Percentiles rank a stretch among this genome's conserved stretches.
Evolutionary conservation across 2,797 vertebrate species (phyloP).

Genomic region (Pantherophis alleghaniensis): DNA sequence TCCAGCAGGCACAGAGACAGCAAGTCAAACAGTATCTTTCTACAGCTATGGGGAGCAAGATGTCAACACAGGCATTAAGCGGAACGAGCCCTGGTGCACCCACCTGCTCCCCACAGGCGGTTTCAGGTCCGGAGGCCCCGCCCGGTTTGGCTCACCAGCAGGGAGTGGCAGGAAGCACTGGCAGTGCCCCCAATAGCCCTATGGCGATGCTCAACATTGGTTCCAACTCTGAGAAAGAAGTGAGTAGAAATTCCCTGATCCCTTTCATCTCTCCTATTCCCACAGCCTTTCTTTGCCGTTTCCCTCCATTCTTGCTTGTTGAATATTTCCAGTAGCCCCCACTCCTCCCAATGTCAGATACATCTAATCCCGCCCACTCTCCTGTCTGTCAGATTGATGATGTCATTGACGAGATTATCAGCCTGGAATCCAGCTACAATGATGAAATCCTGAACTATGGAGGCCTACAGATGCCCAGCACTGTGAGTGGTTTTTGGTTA

Average conservation of each 20-base stretch:
- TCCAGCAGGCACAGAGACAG: constrained; percentile 88
- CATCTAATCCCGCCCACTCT: neutral
- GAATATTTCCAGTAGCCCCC: neutral
- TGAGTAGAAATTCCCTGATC: constrained; percentile 54
- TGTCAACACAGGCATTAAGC: constrained; percentile 78
- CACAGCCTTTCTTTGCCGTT: neutral
- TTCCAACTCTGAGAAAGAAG: constrained; percentile 87
- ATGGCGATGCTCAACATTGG: constrained; percentile 88
- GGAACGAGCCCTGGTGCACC: constrained; percentile 58
- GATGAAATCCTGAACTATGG: constrained; percentile 88
- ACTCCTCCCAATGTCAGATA: too few species aligned
- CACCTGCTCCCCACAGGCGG: constrained; percentile 69
- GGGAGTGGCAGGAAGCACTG: constrained; percentile 53
- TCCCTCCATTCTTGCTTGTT: neutral
- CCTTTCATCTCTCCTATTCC: neutral
- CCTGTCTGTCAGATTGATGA: constrained; percentile 81
- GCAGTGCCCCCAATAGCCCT: constrained; percentile 86
- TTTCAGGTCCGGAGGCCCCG: constrained; percentile 69
- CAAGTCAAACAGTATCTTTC: constrained; percentile 92
- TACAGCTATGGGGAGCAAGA: constrained; percentile 83
- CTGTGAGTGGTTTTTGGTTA: constrained; percentile 70
- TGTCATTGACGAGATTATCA: constrained; percentile 94
- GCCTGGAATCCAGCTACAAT: constrained; percentile 93
- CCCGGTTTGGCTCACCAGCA: constrained; percentile 44
- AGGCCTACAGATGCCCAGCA: constrained; percentile 85